Conservation (phyloP, 2,113 vertebrate species). For the Coptodon bakossiorum region DNA sequence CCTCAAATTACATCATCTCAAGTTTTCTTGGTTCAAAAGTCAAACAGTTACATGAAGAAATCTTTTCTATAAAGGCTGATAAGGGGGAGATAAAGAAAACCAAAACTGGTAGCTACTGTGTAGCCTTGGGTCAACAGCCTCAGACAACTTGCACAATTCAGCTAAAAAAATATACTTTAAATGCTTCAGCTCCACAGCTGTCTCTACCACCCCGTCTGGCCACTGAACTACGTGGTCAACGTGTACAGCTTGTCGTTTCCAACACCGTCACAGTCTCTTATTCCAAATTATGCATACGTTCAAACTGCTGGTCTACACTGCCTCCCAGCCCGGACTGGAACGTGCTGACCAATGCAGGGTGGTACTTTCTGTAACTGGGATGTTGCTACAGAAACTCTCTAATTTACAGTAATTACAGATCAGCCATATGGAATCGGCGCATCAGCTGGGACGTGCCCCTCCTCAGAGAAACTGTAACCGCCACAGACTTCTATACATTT, state of each 20-base stretch:
- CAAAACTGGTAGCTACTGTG: background rate
- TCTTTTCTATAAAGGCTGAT: background rate
- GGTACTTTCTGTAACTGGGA: conserved; percentile 21
- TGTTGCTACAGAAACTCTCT: conserved; percentile 28
- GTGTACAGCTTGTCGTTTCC: background rate
- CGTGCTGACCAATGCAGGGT: conserved; percentile 26
- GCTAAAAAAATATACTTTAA: background rate
- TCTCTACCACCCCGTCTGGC: background rate
- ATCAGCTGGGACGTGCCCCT: background rate
- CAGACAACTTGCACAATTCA: background rate
- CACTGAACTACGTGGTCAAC: background rate
- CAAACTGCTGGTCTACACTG: background rate
- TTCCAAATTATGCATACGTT: background rate
- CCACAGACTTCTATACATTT: conserved; percentile 37
- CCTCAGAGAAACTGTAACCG: background rate
- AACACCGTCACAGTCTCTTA: background rate
- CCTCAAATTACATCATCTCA: background rate
- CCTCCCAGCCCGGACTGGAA: background rate
- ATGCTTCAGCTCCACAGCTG: background rate
- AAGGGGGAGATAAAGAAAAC: background rate
- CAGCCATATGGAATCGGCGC: conserved; percentile 32
- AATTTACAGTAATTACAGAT: conserved; percentile 65
- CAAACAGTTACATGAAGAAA: background rate
- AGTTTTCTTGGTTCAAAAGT: background rate
- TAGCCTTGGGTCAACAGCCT: background rate